Evolutionary conservation across 2,113 vertebrate species (phyloP), one percentile per base, ranked within the genome.

Genomic region (Halichoerus grypus): DNA sequence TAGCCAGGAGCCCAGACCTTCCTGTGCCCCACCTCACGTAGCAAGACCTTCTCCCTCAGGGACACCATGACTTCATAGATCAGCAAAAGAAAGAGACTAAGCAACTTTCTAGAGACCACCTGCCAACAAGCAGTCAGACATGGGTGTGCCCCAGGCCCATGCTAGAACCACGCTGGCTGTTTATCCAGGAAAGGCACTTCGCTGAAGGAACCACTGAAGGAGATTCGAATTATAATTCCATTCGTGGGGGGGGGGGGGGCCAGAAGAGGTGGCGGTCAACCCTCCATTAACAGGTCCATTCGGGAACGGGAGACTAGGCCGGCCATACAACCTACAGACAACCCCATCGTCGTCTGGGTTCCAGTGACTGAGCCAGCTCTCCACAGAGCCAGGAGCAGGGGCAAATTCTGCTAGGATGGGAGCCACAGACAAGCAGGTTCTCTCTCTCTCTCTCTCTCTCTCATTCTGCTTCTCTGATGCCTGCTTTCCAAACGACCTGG

Each of bases 301-400:
- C 15, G 28, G 26, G 7, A 55, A n/a, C 10, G 2, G 12, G 83
- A n/a, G 65, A 26, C 59, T 3, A 10, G 33, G 3, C 42, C 18
- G 3, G 33, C 33, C 3, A 6, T 5, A 0, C 16, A 1, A 3
- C 61, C 4, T 2, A 49, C 42, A 22, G 28, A n/a, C 11, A 5
- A 19, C 6, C 19, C 83, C 11, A 46, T 46, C 1, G 1, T 55
- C 59, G 1, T 31, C 57, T 61, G 63, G 46, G 31, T 7, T 26
- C 33, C 0, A 12, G 57, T 3, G 16, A 12, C 83, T 4, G 51
- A 51, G 67, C 49, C 67, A 65, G 33, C 85, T 4, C 2, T 1
- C 11, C 49, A 28, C 4, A 81, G 24, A 18, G 31, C 63, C 0
- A 1, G 76, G 63, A 18, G 8, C 0, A 0, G 49, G 10, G 14